phyloP scores from a whole-genome alignment of 2,888 invertebrate species.

The Perizoma flavofasciatum region DNA sequence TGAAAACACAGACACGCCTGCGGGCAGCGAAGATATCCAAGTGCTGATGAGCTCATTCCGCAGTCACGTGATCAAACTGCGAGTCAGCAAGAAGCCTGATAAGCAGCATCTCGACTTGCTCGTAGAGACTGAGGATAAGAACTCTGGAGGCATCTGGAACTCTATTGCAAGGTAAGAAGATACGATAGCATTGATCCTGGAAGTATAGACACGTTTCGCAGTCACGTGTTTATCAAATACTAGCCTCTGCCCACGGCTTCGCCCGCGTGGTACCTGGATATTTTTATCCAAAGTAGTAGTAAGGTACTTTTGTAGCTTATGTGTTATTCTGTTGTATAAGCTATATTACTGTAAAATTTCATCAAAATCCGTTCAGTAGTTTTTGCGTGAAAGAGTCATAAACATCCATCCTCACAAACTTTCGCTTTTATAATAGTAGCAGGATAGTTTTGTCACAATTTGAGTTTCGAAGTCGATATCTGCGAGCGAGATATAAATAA shows the following conservation, averaged over 20 bases:
- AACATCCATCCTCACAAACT: too few relatives aligned
- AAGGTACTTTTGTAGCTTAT: too few relatives aligned
- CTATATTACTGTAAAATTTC: too few relatives aligned
- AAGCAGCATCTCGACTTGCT: constrained; percentile 94
- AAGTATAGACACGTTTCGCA: background rate
- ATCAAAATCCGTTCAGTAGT: too few relatives aligned
- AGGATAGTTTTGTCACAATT: background rate
- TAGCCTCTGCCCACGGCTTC: too few relatives aligned
- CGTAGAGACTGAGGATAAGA: constrained; percentile 89
- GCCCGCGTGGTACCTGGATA: too few relatives aligned
- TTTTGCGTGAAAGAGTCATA: too few relatives aligned
- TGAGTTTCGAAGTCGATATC: background rate
- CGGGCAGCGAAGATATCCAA: constrained; percentile 88
- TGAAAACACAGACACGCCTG: constrained; percentile 89
- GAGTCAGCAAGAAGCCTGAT: constrained; percentile 95
- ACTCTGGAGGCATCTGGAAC: constrained; percentile 93
- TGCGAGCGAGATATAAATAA: background rate
- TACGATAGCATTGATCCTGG: background rate
- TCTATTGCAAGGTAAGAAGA: constrained; percentile 92
- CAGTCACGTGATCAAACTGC: constrained; percentile 95
- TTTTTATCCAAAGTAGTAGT: too few relatives aligned
- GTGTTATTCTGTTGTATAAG: too few relatives aligned
- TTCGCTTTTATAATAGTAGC: too few relatives aligned
- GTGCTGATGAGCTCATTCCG: constrained; percentile 92
- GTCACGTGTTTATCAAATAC: background rate